Evolutionary conservation across 53 echinoderm and acorn worm genomes (phyloP).

Genomic region (Antedon mediterranea): DNA sequence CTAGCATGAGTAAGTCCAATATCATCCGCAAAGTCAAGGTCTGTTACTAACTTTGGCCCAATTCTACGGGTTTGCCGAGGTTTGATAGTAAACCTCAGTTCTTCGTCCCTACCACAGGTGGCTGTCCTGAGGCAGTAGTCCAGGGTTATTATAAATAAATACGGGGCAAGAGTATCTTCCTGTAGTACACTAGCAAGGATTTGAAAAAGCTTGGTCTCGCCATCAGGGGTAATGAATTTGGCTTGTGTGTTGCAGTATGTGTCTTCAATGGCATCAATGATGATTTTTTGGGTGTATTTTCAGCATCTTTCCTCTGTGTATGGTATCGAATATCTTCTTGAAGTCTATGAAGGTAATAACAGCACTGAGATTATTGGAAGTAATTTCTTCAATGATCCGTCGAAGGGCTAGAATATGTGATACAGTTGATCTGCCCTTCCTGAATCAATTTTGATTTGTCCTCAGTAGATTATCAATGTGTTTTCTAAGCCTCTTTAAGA

Average conservation of each 20-base stretch:
- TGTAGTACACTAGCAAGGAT: constrained; percentile 25
- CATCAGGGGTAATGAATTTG: constrained; percentile 15
- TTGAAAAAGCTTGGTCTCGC: too few species aligned
- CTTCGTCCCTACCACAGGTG: constrained; percentile 2
- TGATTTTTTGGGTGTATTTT: constrained; percentile 5
- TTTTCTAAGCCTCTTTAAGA: constrained; percentile 15
- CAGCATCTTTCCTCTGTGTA: background rate
- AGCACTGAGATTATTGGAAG: too few species aligned
- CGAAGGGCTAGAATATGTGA: constrained; percentile 8
- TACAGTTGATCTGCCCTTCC: constrained; percentile 11
- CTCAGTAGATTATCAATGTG: constrained; percentile 7
- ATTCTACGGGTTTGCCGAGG: too few species aligned
- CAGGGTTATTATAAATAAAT: constrained; percentile 3
- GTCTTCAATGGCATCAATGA: constrained; percentile 3
- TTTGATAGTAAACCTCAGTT: background rate
- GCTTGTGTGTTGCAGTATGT: constrained; percentile 11
- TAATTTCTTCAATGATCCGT: too few species aligned
- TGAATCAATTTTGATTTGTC: constrained; percentile 15
- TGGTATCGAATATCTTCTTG: constrained; percentile 14
- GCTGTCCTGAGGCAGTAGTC: constrained; percentile 5
- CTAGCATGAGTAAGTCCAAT: too few species aligned
- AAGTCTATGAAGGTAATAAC: too few species aligned
- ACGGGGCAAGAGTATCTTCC: constrained; percentile 21
- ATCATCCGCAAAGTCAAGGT: too few species aligned
- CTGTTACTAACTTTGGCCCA: too few species aligned